Evolutionary conservation across 2,113 vertebrate species (phyloP).

Genomic region (Pseudonaja textilis): DNA sequence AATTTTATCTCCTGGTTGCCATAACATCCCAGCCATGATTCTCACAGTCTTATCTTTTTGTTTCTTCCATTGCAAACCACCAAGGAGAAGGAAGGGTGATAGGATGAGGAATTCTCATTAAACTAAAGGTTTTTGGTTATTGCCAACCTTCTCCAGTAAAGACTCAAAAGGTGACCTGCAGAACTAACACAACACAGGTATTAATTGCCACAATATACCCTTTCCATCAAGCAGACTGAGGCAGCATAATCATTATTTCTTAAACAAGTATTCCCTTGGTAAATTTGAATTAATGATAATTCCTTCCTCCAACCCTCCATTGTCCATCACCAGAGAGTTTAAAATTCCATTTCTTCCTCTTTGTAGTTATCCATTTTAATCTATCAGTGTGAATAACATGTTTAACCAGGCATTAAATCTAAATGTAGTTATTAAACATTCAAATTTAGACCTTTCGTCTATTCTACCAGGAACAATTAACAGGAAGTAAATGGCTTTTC

Average conservation of each 20-base stretch:
- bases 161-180: neutral
- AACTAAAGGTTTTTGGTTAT: neutral
- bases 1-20: neutral
- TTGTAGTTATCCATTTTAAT: neutral
- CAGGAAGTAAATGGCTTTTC: neutral
- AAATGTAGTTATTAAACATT: neutral
- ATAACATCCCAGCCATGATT: neutral
- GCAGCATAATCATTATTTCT: neutral
- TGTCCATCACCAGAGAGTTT: neutral
- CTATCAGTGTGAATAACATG: neutral
- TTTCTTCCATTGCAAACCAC: neutral
- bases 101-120: neutral
- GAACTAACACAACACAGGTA: no score
- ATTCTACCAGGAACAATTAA: neutral
- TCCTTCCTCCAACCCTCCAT: no score
- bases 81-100: neutral
- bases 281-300: neutral
- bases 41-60: neutral
- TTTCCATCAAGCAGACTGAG: neutral
- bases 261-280: neutral
- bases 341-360: neutral
- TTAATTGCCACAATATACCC: neutral
- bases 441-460: neutral
- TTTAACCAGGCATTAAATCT: neutral
- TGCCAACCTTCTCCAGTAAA: neutral